These are phyloP conservation scores for Hemichromis elongatus DNA, from an alignment of 2,113 vertebrate genomes.

Conservation along the genomic window DNA sequence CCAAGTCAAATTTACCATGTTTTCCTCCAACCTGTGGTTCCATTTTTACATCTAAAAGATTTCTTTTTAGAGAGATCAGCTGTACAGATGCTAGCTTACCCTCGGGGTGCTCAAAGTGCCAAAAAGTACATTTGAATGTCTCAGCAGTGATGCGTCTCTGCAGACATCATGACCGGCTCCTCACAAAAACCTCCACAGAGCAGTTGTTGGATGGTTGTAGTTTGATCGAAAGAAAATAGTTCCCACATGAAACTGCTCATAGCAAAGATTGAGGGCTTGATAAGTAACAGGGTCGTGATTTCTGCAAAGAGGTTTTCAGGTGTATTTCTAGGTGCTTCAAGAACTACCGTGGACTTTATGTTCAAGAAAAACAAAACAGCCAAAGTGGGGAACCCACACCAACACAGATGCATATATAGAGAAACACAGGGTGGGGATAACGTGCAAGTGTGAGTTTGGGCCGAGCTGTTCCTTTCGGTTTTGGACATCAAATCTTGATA, in stretches of 20 bases:
- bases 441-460: not conserved
- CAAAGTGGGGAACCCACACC: accelerated
- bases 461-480: not conserved
- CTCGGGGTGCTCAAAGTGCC: not conserved
- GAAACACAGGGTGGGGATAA: accelerated
- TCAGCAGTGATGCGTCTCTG: not conserved
- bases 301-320: not conserved
- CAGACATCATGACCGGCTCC: not conserved
- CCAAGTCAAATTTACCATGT: not conserved
- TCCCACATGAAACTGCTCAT: not conserved
- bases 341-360: not conserved
- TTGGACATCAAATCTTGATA: not conserved
- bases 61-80: not conserved
- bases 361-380: accelerated
- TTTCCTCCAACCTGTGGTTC: not conserved
- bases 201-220: accelerated
- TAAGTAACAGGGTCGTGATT: accelerated
- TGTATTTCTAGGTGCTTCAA: not conserved
- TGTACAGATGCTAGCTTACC: not conserved
- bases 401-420: not conserved
- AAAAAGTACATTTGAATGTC: not conserved
- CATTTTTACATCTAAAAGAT: accelerated
- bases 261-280: not conserved
- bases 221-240: not conserved
- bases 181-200: not conserved